Evolutionary conservation across 2,888 invertebrate genomes (phyloP).

Genomic region (Timandra comae): DNA sequence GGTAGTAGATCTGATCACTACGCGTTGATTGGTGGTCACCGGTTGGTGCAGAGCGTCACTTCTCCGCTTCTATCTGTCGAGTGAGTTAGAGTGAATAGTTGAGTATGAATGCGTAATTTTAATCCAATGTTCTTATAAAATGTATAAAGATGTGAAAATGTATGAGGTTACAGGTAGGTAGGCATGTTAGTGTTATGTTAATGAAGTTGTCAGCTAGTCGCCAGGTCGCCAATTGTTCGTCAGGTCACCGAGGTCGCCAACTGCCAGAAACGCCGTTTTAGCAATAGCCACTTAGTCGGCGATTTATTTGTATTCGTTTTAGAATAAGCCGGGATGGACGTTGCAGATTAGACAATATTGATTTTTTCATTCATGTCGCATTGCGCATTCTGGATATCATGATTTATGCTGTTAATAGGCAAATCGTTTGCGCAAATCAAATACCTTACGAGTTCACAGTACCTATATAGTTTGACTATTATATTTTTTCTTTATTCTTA

Average conservation of each 20-base stretch:
- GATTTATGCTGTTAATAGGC: too few relatives aligned
- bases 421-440: too few relatives aligned
- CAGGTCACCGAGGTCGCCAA: slow-evolving; percentile 27
- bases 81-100: slow-evolving; percentile 11
- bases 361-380: too few relatives aligned
- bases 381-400: too few relatives aligned
- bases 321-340: slow-evolving; percentile 71
- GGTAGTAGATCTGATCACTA: slow-evolving; percentile 31
- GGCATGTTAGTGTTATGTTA: slow-evolving; percentile 5
- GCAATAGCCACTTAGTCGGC: slow-evolving; percentile 77
- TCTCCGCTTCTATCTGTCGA: slow-evolving; percentile 14
- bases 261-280: slow-evolving; percentile 47
- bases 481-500: too few relatives aligned
- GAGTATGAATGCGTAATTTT: slow-evolving; percentile 21
- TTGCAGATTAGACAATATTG: too few relatives aligned
- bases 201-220: slow-evolving; percentile 8
- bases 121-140: slow-evolving; percentile 19
- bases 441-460: too few relatives aligned
- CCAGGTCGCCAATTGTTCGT: slow-evolving; percentile 25
- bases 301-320: slow-evolving; percentile 73
- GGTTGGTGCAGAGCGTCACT: slow-evolving; percentile 14
- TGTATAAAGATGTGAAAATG: slow-evolving; percentile 14
- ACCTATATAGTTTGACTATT: too few relatives aligned
- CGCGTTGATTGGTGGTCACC: slow-evolving; percentile 30
- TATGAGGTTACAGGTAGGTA: slow-evolving; percentile 12